phyloP scores from a whole-genome alignment of 2,888 invertebrate genomes.

The Macroteleia sp. region DNA sequence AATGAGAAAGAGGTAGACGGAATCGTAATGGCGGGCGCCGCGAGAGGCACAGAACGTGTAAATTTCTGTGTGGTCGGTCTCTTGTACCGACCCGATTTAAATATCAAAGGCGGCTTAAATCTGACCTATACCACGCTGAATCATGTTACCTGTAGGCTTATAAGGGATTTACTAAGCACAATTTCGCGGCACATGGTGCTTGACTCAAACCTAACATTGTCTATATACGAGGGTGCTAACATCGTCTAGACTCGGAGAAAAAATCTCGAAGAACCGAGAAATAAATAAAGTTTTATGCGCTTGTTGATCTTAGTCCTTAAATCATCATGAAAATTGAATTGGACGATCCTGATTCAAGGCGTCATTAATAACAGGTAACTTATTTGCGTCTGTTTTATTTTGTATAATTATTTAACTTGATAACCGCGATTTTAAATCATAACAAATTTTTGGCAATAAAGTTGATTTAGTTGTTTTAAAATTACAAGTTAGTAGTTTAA shows the following conservation, averaged over 20 bases:
- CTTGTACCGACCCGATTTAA: slow-evolving; percentile 79
- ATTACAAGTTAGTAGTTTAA: too few relatives aligned
- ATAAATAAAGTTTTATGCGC: slow-evolving; percentile 24
- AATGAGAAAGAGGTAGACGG: slow-evolving; percentile 52
- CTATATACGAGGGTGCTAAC: slow-evolving; percentile 81
- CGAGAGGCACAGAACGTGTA: slow-evolving; percentile 77
- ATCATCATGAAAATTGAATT: slow-evolving; percentile 19
- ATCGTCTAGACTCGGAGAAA: slow-evolving; percentile 63
- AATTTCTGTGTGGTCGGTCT: slow-evolving; percentile 82
- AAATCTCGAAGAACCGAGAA: slow-evolving; percentile 8
- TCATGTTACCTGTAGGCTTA: slow-evolving; percentile 81
- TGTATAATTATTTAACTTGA: too few relatives aligned
- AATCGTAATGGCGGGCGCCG: slow-evolving; percentile 69
- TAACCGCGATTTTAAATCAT: too few relatives aligned
- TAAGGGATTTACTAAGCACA: slow-evolving; percentile 71
- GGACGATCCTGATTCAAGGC: slow-evolving; percentile 7
- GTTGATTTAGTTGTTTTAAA: too few relatives aligned
- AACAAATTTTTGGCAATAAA: too few relatives aligned
- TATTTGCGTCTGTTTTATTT: too few relatives aligned
- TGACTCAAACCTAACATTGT: slow-evolving; percentile 65
- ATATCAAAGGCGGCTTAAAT: slow-evolving; percentile 84
- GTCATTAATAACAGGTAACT: too few relatives aligned
- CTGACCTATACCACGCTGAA: slow-evolving; percentile 84
- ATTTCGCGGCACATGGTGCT: slow-evolving; percentile 67
- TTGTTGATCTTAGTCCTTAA: slow-evolving; percentile 8